Percentiles rank a stretch among this genome's conserved stretches.
These are phyloP conservation scores for Otis tarda DNA, from an alignment of 2,113 vertebrate species.

Conservation along the genomic window DNA sequence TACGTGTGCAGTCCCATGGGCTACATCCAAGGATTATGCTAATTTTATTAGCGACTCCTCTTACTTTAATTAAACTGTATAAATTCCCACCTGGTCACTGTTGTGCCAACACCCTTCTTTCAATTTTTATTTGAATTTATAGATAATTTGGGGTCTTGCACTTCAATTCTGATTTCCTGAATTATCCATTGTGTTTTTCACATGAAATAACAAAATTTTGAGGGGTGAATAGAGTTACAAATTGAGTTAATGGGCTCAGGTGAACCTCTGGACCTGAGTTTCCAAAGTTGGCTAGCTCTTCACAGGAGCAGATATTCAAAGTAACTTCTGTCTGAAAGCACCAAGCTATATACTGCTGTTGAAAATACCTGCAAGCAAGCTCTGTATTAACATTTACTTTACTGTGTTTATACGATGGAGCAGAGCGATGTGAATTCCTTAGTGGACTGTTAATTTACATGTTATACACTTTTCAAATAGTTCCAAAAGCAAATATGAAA, in stretches of 20 bases:
- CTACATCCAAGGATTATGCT: conserved; percentile 47
- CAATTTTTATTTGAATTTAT: neutral
- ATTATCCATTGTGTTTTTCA: neutral
- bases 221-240: neutral
- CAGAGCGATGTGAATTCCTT: conserved; percentile 81
- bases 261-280: neutral
- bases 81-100: conserved; percentile 65
- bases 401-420: conserved; percentile 70
- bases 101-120: conserved; percentile 40
- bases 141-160: neutral
- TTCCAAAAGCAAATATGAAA: conserved; percentile 75
- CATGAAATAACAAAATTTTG: neutral
- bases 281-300: neutral
- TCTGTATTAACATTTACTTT: conserved; percentile 70
- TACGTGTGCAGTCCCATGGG: conserved; percentile 37
- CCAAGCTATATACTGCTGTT: neutral
- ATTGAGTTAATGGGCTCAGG: neutral
- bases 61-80: conserved; percentile 56
- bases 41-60: conserved; percentile 63
- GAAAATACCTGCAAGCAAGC: conserved; percentile 62
- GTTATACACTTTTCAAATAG: conserved; percentile 69
- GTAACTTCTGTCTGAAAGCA: neutral
- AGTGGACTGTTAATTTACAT: conserved; percentile 77
- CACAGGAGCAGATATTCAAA: neutral
- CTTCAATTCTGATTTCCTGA: neutral